These are phyloP conservation scores for Hypsopygia costalis DNA, from an alignment of 2,888 invertebrate genomes.

Conservation along the genomic window DNA sequence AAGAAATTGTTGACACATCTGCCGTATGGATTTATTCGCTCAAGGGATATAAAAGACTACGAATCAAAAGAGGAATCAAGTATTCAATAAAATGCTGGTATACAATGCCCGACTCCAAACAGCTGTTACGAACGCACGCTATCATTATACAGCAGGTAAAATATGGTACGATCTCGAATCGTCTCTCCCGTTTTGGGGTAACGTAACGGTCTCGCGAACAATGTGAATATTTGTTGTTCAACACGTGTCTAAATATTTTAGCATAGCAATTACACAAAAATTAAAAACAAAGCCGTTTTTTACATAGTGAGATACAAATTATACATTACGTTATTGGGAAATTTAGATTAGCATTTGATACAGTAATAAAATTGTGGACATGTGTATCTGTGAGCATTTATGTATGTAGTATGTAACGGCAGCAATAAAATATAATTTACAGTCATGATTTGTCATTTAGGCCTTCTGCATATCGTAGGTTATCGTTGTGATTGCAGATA, in stretches of 20 bases:
- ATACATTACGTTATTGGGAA: no score
- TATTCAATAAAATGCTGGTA: conserved; percentile 35
- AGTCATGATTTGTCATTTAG: conserved; percentile 36
- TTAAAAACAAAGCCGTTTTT: conserved; percentile 1
- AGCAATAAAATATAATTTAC: conserved; percentile 24
- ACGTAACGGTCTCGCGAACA: conserved; percentile 5
- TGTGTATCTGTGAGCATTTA: no score
- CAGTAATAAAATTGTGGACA: not conserved
- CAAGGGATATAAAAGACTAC: conserved; percentile 32
- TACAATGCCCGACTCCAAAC: conserved; percentile 49
- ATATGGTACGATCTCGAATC: conserved; percentile 42
- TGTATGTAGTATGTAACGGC: conserved; percentile 2
- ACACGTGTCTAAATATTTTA: not conserved
- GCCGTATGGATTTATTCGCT: conserved; percentile 21
- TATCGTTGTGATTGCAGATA: conserved; percentile 43
- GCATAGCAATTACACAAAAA: conserved; percentile 4
- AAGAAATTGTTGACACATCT: conserved; percentile 22
- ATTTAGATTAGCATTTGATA: conserved; percentile 4
- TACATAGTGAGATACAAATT: no score
- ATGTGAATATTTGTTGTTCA: not conserved
- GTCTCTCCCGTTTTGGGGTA: conserved; percentile 21
- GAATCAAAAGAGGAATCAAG: conserved; percentile 30
- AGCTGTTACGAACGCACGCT: conserved; percentile 52
- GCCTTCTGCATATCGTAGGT: conserved; percentile 42
- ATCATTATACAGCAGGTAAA: conserved; percentile 54